Conservation (phyloP, 2,888 invertebrate genomes). For the Dasysyrphus tricinctus region DNA sequence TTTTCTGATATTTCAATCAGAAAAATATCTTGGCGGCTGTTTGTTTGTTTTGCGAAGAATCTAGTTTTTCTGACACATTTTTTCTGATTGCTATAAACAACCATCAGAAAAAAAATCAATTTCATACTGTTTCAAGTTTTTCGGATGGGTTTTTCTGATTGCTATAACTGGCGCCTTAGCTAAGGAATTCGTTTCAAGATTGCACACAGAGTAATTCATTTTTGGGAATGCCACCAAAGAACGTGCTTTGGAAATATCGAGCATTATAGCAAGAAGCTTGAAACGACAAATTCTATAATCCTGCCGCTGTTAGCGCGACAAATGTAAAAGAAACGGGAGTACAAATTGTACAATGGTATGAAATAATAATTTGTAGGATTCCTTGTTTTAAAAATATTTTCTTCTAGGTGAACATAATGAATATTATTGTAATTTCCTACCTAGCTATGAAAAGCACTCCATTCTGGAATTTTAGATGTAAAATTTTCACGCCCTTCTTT, state of each 20-base stretch:
- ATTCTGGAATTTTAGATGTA: conserved; percentile 85
- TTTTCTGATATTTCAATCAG: no score
- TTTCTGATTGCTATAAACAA: no score
- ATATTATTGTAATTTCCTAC: conserved; percentile 69
- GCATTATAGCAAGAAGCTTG: conserved; percentile 87
- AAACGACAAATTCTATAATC: conserved; percentile 81
- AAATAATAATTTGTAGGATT: not conserved
- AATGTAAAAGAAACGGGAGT: conserved; percentile 90
- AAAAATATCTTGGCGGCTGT: no score
- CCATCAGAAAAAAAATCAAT: no score
- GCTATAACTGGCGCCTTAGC: no score
- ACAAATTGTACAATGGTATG: conserved; percentile 92
- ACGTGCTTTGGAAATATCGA: conserved; percentile 89
- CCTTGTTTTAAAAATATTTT: not conserved
- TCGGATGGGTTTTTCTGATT: no score
- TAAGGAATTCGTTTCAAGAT: conserved; percentile 90
- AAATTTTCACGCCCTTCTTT: no score
- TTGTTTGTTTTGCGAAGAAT: no score
- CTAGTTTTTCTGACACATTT: no score
- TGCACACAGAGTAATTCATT: conserved; percentile 95
- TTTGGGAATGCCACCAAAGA: conserved; percentile 93
- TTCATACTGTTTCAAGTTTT: no score
- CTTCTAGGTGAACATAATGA: conserved; percentile 84
- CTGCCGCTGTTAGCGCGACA: conserved; percentile 92
- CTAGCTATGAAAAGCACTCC: conserved; percentile 93